phyloP scores from a whole-genome alignment of 2,797 vertebrate species.

The Threskiornis aethiopicus region DNA sequence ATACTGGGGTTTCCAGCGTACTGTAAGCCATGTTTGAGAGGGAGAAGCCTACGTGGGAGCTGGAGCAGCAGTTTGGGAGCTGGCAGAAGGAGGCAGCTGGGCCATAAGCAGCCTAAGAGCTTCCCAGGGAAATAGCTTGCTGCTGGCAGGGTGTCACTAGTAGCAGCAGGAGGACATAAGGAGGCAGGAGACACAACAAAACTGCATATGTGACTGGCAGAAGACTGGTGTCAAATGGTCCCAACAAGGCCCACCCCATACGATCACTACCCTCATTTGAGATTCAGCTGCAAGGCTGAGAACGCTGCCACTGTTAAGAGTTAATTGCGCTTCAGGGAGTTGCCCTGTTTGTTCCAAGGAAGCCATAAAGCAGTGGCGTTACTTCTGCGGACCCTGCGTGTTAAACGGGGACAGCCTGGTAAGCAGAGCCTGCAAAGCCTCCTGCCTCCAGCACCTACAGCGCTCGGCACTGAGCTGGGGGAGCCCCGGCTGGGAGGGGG shows the following conservation, averaged over 20 bases:
- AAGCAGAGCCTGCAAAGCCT: neutral
- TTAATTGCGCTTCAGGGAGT: neutral
- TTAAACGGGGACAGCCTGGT: neutral
- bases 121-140: neutral
- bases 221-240: neutral
- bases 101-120: neutral
- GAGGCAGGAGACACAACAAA: neutral
- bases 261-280: neutral
- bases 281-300: neutral
- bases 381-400: neutral
- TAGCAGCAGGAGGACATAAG: conserved; percentile 18
- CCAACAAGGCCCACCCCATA: neutral
- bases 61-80: neutral
- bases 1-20: neutral
- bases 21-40: neutral
- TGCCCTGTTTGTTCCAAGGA: neutral
- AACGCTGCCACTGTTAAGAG: neutral
- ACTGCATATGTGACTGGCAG: neutral
- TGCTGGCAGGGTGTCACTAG: conserved; percentile 14
- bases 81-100: neutral
- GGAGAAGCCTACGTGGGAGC: neutral
- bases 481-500: neutral
- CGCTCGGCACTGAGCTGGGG: rapidly evolving
- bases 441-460: neutral
- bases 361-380: neutral